phyloP scores from a whole-genome alignment of 2,113 vertebrate species.

The Eclectus roratus region DNA sequence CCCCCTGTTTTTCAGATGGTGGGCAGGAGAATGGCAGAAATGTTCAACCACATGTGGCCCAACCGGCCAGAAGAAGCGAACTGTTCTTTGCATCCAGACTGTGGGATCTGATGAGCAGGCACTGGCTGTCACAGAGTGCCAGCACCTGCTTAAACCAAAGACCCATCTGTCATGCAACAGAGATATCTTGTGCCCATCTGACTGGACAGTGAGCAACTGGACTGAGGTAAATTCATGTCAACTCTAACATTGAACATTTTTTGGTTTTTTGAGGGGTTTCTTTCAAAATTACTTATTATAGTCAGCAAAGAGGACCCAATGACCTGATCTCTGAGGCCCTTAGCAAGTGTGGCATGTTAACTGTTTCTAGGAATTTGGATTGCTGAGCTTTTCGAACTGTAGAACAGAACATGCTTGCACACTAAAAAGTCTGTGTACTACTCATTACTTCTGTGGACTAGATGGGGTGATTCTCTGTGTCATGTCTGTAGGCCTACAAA shows the following conservation, averaged over 20 bases:
- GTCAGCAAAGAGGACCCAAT: neutral
- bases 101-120: conserved; percentile 89
- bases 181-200: conserved; percentile 87
- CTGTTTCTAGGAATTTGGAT: neutral
- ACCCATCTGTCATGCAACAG: conserved; percentile 86
- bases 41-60: conserved; percentile 88
- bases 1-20: conserved; percentile 82
- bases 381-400: neutral
- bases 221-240: conserved; percentile 77
- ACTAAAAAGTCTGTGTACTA: neutral
- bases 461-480: neutral
- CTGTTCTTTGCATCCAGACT: conserved; percentile 89
- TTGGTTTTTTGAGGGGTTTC: neutral
- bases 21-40: conserved; percentile 94
- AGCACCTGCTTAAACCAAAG: conserved; percentile 90
- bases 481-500: neutral
- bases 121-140: conserved; percentile 82
- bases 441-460: neutral
- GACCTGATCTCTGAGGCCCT: neutral
- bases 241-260: neutral
- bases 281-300: neutral
- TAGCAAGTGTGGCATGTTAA: neutral
- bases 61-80: conserved; percentile 85
- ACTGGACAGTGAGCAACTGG: conserved; percentile 92
- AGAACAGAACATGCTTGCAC: neutral